These are phyloP conservation scores for Sparus aurata DNA, from an alignment of 2,797 vertebrate species.

Conservation along the genomic window DNA sequence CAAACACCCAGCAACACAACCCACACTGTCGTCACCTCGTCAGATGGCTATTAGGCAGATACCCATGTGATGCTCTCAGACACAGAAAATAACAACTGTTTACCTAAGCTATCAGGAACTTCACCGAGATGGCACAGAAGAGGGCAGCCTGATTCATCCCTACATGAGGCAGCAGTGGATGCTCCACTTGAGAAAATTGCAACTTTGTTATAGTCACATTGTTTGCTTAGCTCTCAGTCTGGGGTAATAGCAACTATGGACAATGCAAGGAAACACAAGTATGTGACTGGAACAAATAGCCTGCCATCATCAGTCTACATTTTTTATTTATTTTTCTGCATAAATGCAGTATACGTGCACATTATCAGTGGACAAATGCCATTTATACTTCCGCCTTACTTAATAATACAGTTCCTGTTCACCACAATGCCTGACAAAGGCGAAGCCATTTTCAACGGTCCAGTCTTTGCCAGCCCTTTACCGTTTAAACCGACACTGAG, in stretches of 20 bases:
- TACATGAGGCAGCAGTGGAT: conserved; percentile 15
- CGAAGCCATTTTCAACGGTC: conserved; percentile 8
- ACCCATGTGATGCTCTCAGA: conserved; percentile 46
- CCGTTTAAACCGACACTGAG: conserved; percentile 13
- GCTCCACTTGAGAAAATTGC: conserved; percentile 14
- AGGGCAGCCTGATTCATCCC: conserved; percentile 29
- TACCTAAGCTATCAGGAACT: conserved; percentile 37
- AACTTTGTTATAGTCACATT: conserved; percentile 16
- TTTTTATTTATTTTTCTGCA: not conserved
- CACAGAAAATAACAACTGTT: conserved; percentile 57
- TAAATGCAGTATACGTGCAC: conserved; percentile 12
- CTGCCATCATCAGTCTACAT: not conserved
- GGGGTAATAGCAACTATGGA: not conserved
- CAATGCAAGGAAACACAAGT: not conserved
- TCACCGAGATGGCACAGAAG: conserved; percentile 21
- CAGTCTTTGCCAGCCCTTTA: conserved; percentile 13
- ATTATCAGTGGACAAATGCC: conserved; percentile 8
- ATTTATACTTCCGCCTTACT: conserved; percentile 18
- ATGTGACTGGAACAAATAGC: not conserved
- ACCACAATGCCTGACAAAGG: not conserved
- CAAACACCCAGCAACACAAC: conserved; percentile 39
- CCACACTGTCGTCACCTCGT: conserved; percentile 50
- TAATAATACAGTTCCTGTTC: conserved; percentile 18
- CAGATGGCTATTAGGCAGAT: conserved; percentile 52
- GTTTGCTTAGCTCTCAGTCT: not conserved